Evolutionary conservation across 2,797 vertebrate genomes (phyloP).

Genomic region (Columba guinea): DNA sequence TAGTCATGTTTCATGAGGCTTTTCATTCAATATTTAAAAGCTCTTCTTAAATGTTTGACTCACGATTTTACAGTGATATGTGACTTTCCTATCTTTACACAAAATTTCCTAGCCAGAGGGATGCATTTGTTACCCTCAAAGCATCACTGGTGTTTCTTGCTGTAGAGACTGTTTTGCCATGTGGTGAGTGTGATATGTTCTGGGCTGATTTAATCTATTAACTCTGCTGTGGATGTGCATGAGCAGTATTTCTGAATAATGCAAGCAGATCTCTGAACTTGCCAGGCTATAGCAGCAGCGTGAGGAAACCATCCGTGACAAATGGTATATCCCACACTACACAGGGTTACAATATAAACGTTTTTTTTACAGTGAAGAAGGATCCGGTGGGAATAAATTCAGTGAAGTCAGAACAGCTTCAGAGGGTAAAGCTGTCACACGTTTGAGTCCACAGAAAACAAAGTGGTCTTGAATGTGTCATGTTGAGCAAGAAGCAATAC

Average conservation of each 20-base stretch:
- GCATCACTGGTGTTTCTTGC: background rate
- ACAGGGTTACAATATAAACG: background rate
- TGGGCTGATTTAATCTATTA: background rate
- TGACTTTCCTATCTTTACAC: background rate
- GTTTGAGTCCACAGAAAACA: background rate
- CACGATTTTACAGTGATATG: background rate
- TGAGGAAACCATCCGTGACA: background rate
- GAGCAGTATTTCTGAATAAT: background rate
- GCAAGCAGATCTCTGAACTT: background rate
- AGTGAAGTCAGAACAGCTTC: background rate
- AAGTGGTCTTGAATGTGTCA: background rate
- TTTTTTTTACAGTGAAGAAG: background rate
- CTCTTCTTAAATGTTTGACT: background rate
- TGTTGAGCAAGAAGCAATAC: background rate
- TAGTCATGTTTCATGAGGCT: background rate
- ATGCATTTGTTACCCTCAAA: background rate
- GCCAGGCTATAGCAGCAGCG: background rate
- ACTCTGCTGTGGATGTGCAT: background rate
- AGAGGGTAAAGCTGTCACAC: background rate
- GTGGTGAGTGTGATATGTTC: fast-evolving
- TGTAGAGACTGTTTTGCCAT: background rate
- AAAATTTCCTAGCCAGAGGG: background rate
- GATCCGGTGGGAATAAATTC: background rate
- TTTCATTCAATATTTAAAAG: background rate
- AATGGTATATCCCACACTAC: background rate